Conservation (phyloP, 2,797 vertebrate species). For the Urophycis tenuis region DNA sequence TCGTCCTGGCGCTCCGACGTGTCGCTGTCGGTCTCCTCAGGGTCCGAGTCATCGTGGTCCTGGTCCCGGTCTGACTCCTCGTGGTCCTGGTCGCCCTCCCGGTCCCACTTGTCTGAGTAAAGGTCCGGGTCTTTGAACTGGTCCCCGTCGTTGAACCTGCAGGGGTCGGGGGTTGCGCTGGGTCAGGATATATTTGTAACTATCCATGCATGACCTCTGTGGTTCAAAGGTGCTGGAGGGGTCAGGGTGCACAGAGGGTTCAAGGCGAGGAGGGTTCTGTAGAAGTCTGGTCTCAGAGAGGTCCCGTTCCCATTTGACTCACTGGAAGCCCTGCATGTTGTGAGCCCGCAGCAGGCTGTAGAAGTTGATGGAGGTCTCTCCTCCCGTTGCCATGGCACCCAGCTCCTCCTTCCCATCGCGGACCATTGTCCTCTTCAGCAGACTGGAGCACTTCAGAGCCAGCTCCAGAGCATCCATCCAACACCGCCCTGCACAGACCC, state of each 20-base stretch:
- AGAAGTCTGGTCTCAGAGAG: background rate
- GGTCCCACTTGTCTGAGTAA: conserved; percentile 96
- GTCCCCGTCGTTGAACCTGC: conserved; percentile 90
- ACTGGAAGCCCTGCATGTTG: conserved; percentile 91
- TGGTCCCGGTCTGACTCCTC: conserved; percentile 93
- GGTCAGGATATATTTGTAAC: background rate
- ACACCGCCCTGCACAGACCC: conserved; percentile 88
- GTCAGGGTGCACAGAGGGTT: background rate
- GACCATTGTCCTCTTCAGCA: conserved; percentile 96
- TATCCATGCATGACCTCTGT: background rate
- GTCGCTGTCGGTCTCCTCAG: conserved; percentile 94
- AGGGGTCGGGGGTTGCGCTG: background rate
- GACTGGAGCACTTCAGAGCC: conserved; percentile 94
- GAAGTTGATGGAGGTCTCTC: conserved; percentile 83
- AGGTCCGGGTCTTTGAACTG: conserved; percentile 92
- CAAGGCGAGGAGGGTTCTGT: background rate
- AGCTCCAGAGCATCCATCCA: conserved; percentile 99
- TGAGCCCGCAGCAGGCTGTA: conserved; percentile 91
- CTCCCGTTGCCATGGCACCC: conserved; percentile 61
- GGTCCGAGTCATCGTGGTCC: conserved; percentile 92
- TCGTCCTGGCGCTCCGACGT: conserved; percentile 94
- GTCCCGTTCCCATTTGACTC: conserved; percentile 49
- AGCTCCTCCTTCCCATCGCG: conserved; percentile 93
- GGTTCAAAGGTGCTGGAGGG: background rate
- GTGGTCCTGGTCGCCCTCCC: conserved; percentile 90